Conservation (phyloP, 2,888 invertebrate genomes). For the Cepaea hortensis region DNA sequence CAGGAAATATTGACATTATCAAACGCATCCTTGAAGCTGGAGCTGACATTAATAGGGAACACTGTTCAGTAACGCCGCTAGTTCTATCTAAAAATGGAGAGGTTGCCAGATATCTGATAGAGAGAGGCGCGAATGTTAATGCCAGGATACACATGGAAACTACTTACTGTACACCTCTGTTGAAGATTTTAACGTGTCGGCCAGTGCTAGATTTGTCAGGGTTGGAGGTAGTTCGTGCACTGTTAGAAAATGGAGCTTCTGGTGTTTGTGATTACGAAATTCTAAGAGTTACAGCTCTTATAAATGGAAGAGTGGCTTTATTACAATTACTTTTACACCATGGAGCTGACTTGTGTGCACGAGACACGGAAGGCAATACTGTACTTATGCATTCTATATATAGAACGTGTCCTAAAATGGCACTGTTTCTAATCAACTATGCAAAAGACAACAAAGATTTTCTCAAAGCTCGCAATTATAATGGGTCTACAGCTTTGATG, state of each 20-base stretch:
- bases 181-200: too few species aligned
- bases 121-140: too few species aligned
- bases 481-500: not conserved
- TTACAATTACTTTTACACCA: slow-evolving; percentile 9
- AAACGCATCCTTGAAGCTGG: not conserved
- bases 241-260: not conserved
- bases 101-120: too few species aligned
- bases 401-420: not conserved
- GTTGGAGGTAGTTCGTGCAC: not conserved
- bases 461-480: not conserved
- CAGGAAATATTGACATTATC: slow-evolving; percentile 5
- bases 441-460: too few species aligned
- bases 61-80: too few species aligned
- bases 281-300: not conserved
- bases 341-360: not conserved
- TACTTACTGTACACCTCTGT: not conserved
- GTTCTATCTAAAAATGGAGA: too few species aligned
- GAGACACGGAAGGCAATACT: not conserved
- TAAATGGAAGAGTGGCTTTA: too few species aligned
- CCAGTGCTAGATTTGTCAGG: too few species aligned
- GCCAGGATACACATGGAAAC: not conserved
- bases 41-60: too few species aligned
- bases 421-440: not conserved
- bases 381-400: not conserved
- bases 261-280: not conserved